Base-by-base conservation (phyloP, 2,113 vertebrate species). In the Brachypteracias leptosomus region DNA sequence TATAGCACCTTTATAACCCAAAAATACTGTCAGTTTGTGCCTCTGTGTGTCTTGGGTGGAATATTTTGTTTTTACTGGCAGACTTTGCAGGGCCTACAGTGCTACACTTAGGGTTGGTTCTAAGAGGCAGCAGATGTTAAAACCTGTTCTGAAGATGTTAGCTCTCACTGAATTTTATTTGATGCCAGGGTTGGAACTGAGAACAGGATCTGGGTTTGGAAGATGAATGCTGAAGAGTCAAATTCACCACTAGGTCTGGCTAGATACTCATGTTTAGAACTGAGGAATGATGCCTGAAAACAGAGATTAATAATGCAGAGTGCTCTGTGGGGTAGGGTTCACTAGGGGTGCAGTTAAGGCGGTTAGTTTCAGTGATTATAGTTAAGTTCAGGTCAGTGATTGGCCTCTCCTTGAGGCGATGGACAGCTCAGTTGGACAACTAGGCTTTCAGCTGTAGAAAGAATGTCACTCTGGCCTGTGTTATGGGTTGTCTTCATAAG, bases 381-480 rank as follows among this genome's bases (percentile, higher is more conserved):
- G 10, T 26, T 59, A 51, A 67, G 33, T 78, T 46, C 55, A 26
- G 10, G 24, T 59, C 44, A 61, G 21, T 28, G 36, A 19, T 67
- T 58, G 49, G 25, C 28, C 5, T 80, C 15, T 36, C 4, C 59
- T 61, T 52, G 61, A 70, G 68, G 63, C 19, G 2, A 66, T 58
- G 31, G 51, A 22, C 57, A 73, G 15, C 18, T 44, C 13, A 11
- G 12, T 42, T 89, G 52, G 46, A 79, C 19, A 90, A 8, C 3
- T 29, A 49, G 62, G n/a, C 35, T 85, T 85, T 78, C 51, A 93
- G 49, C 21, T 65, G 35, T 5, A 65, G 44, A 58, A 71, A 7
- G 20, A 84, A 59, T 85, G 79, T 59, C 0, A 0, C 49, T 63
- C 35, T 47, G 40, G 49, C 31, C 13, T 49, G 51, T 11, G 1